Evolutionary conservation across 2,888 invertebrate genomes (phyloP).

Genomic region (Tenthredo notha): DNA sequence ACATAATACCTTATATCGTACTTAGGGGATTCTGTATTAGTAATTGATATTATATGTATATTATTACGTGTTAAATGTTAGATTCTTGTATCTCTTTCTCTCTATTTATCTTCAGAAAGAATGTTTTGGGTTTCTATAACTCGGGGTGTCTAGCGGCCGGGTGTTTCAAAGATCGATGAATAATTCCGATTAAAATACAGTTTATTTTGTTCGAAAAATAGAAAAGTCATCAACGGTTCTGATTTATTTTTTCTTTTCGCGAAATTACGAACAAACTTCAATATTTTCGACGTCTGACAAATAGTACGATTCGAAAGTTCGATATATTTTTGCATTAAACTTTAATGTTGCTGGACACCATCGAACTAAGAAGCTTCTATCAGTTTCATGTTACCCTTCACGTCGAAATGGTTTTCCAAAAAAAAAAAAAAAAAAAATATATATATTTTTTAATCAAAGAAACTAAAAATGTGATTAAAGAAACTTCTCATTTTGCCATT

Average conservation of each 20-base stretch:
- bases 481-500: background rate
- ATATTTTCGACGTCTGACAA: background rate
- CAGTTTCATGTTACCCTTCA: conserved; percentile 13
- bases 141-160: background rate
- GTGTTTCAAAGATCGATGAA: background rate
- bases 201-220: background rate
- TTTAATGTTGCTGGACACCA: background rate
- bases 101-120: conserved; percentile 26
- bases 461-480: background rate
- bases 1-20: conserved; percentile 51
- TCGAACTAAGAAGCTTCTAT: background rate
- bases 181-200: background rate
- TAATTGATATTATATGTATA: conserved; percentile 35
- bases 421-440: too few relatives aligned
- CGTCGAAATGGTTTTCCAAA: conserved; percentile 2
- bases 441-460: conserved; percentile 38
- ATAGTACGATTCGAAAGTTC: background rate
- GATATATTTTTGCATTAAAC: background rate
- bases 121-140: background rate
- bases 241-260: background rate
- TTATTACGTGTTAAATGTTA: conserved; percentile 42
- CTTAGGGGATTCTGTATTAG: conserved; percentile 49
- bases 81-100: conserved; percentile 12
- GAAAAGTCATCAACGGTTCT: background rate
- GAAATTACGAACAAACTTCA: background rate